Base-by-base conservation (phyloP, 2,888 invertebrate species). In the Agelastica alni region DNA sequence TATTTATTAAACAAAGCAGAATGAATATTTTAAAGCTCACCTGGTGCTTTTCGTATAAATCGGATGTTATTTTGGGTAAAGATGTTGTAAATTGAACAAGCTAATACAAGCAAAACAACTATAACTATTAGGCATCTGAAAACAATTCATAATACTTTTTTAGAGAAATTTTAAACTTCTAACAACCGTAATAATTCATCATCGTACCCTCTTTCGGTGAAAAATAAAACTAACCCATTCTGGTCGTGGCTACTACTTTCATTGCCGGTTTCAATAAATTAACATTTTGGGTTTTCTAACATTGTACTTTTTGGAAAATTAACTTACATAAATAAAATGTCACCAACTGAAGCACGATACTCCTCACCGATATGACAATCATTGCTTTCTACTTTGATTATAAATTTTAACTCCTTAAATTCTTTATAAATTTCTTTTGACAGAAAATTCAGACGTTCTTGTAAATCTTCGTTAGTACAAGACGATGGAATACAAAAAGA, bases 401-500 rank as follows among this genome's bases (percentile, higher is more conserved):
- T 48, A 14, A 66, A 43, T 34, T 59, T 53, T 42, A 60, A 60
- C 42, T 66, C 59, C 18, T 53, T 55, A 17, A 52, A 44, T 12
- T 44, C 12, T 7, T 7, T 49, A 42, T 65, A 61, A 36, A 59
- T 45, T 14, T 49, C 41, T 41, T 52, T 13, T 4, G 63, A 56
- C 14, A 67, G 56, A 16, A 61, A 47, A 17, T 64, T 53, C 14
- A 73, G 51, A 18, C 66, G 58, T 7, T 71, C 67, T 16, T 77
- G 75, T 7, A 85, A 78, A 6, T 83, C 80, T 2, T 71, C 66
- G 1, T 80, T 75, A 14, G 76, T 75, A 62, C 85, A 85, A 0
- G 80, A 76, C 34, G 80, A 80, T 10, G 85, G 85, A 4, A 84
- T 77, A 64, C 85, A 85, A 0, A 82, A 79, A 2, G 83, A 83